phyloP scores from a whole-genome alignment of 2,888 invertebrate genomes.

The Chloroclystis v-ata region DNA sequence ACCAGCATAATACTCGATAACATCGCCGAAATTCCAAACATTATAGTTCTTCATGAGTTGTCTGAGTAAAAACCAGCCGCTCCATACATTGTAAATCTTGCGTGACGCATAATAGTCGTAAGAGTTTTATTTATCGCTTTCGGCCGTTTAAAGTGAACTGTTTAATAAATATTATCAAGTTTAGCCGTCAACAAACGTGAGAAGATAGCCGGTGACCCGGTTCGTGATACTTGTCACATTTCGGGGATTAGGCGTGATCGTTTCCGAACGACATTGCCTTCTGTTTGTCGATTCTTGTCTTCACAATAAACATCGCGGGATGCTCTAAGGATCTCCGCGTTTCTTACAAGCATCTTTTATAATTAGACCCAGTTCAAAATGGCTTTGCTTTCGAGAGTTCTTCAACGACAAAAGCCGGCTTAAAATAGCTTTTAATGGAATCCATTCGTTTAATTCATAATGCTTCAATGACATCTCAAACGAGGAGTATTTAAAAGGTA shows the following conservation, averaged over 20 bases:
- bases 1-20: conserved; percentile 73
- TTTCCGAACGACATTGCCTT: conserved; percentile 59
- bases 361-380: conserved; percentile 65
- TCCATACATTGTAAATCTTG: conserved; percentile 71
- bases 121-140: conserved; percentile 68
- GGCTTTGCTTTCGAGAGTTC: conserved; percentile 59
- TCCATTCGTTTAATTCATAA: conserved; percentile 56
- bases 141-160: conserved; percentile 67
- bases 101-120: conserved; percentile 70
- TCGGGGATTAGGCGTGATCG: conserved; percentile 71
- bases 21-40: conserved; percentile 66
- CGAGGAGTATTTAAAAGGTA: conserved; percentile 47
- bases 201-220: conserved; percentile 75
- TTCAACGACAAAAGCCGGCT: conserved; percentile 68
- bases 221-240: conserved; percentile 76
- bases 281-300: conserved; percentile 65
- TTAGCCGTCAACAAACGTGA: conserved; percentile 75
- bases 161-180: conserved; percentile 77
- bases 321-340: conserved; percentile 49
- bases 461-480: conserved; percentile 59
- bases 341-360: conserved; percentile 53
- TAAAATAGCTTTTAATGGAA: conserved; percentile 47
- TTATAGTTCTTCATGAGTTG: conserved; percentile 46
- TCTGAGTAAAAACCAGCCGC: conserved; percentile 51
- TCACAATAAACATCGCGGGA: conserved; percentile 63